phyloP scores from a whole-genome alignment of 2,888 invertebrate genomes.

The Chrysotoxum bicinctum region DNA sequence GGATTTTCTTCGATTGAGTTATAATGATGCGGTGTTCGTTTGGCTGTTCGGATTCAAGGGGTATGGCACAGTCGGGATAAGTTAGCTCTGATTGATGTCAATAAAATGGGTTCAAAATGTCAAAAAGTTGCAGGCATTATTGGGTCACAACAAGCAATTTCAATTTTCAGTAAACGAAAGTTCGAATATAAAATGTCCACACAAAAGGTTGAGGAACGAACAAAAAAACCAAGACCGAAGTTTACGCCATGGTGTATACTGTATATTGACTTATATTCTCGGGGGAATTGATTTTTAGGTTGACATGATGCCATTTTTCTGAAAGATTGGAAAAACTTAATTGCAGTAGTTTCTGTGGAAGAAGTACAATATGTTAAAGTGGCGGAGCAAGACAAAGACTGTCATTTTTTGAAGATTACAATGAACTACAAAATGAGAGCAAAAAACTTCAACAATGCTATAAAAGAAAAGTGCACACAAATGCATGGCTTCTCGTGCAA shows the following conservation, averaged over 20 bases:
- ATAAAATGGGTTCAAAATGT: slow-evolving; percentile 53
- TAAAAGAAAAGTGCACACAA: not conserved
- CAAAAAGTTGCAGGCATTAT: slow-evolving; percentile 42
- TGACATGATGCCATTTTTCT: not conserved
- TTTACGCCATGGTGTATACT: slow-evolving; percentile 23
- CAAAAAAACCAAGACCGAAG: not conserved
- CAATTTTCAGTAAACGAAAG: slow-evolving; percentile 29
- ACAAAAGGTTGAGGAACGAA: slow-evolving; percentile 10
- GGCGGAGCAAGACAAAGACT: not conserved
- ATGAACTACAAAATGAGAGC: not conserved
- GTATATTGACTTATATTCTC: not conserved
- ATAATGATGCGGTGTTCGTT: slow-evolving; percentile 50
- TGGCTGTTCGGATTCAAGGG: not conserved
- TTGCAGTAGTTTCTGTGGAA: not conserved
- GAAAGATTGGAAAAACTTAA: not conserved
- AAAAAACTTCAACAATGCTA: not conserved
- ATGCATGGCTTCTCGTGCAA: not conserved
- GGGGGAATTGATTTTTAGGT: slow-evolving; percentile 17
- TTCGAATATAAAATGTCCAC: slow-evolving; percentile 30
- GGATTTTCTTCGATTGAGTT: slow-evolving; percentile 65
- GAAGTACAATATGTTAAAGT: not conserved
- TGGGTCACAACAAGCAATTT: slow-evolving; percentile 41
- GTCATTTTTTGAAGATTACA: not conserved
- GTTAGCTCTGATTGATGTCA: slow-evolving; percentile 56
- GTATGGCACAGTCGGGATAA: slow-evolving; percentile 13